Conservation (phyloP, 2,113 vertebrate species). For the Notarius quadriscutis region DNA sequence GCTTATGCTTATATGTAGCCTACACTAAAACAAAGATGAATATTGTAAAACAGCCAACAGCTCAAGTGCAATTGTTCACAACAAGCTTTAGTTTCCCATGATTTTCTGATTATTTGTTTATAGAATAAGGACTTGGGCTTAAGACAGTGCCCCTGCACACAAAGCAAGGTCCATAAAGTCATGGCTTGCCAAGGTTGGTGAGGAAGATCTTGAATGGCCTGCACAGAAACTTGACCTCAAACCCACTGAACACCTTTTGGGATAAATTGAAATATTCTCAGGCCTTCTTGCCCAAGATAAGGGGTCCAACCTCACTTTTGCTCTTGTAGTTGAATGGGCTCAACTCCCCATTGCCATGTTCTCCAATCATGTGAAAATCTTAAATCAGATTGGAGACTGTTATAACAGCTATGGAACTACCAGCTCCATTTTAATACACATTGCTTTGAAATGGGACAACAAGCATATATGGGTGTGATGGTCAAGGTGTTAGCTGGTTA, state of each 20-base stretch:
- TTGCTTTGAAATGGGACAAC: not conserved
- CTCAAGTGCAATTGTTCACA: not conserved
- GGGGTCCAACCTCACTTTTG: not conserved
- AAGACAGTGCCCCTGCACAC: too few relatives aligned
- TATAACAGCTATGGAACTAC: not conserved
- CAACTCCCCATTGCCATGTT: not conserved
- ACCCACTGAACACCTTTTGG: not conserved
- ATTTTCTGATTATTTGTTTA: not conserved
- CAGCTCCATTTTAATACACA: not conserved
- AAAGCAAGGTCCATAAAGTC: too few relatives aligned
- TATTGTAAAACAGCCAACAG: not conserved
- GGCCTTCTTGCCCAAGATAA: not conserved
- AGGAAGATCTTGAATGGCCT: too few relatives aligned
- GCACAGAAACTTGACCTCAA: too few relatives aligned
- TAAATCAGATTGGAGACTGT: not conserved
- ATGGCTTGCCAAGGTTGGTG: too few relatives aligned
- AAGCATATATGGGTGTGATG: not conserved
- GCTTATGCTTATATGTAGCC: not conserved
- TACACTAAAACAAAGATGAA: not conserved
- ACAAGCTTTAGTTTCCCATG: not conserved
- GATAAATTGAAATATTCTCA: not conserved
- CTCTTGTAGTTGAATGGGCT: not conserved
- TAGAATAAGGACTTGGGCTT: not conserved
- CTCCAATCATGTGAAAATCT: not conserved
- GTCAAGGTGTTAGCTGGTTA: too few relatives aligned